These are phyloP conservation scores for Anneissia japonica DNA, from an alignment of 35 echinoderm and acorn worm genomes.

Conservation along the genomic window DNA sequence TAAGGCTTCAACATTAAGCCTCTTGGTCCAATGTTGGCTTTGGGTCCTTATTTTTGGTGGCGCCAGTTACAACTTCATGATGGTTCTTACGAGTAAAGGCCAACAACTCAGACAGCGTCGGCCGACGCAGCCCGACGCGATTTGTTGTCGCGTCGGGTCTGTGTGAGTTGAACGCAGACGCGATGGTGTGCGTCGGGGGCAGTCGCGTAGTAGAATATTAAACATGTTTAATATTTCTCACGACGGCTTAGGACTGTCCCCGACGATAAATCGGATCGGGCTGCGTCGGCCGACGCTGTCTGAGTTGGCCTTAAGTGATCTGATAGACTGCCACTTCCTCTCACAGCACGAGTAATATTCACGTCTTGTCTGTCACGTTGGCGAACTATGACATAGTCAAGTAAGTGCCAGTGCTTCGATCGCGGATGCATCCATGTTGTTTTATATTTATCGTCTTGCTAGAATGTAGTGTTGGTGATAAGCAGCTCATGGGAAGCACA, in stretches of 20 bases:
- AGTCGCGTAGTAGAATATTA: no score
- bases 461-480: conserved; percentile 48
- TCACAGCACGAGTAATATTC: conserved; percentile 25
- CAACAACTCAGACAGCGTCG: no score
- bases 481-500: conserved; percentile 11
- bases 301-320: no score
- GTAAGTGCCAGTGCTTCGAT: conserved; percentile 41
- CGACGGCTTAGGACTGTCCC: no score
- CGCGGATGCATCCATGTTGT: conserved; percentile 44
- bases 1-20: neutral
- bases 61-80: neutral
- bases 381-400: conserved; percentile 43
- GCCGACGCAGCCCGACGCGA: no score
- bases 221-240: no score
- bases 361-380: conserved; percentile 33
- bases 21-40: neutral
- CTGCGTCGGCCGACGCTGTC: no score
- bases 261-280: no score
- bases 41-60: neutral
- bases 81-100: neutral
- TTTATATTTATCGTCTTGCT: conserved; percentile 1
- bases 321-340: no score
- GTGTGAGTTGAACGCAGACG: no score
- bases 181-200: no score
- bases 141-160: no score